These are phyloP conservation scores for Ligdia adustata DNA, from an alignment of 2,888 invertebrate species.

Conservation along the genomic window DNA sequence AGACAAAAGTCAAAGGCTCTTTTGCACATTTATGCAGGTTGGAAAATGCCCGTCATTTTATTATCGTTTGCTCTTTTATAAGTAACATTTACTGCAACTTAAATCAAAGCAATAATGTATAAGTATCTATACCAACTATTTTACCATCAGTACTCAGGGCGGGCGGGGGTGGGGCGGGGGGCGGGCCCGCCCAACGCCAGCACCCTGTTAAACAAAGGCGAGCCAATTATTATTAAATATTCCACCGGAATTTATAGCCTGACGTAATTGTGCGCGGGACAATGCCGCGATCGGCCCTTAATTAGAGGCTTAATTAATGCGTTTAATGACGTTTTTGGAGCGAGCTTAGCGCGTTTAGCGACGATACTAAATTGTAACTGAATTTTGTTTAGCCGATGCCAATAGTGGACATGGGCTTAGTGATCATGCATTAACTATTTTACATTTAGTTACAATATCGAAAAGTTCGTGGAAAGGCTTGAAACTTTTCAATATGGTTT, in stretches of 20 bases:
- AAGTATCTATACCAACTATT: not conserved
- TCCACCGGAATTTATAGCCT: constrained; percentile 57
- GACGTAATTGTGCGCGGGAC: constrained; percentile 57
- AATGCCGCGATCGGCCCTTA: constrained; percentile 65
- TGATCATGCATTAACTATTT: no score
- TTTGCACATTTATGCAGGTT: no score
- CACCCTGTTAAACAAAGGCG: constrained; percentile 76
- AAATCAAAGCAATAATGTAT: no score
- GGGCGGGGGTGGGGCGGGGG: constrained; percentile 36
- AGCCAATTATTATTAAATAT: constrained; percentile 76
- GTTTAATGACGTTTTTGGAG: constrained; percentile 32
- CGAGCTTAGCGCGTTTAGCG: constrained; percentile 16
- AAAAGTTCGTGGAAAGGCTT: no score
- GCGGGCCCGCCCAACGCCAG: constrained; percentile 42
- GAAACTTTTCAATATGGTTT: no score
- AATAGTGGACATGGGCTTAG: not conserved
- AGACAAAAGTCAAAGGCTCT: no score
- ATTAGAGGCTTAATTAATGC: constrained; percentile 63
- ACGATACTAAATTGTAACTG: not conserved
- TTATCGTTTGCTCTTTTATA: no score
- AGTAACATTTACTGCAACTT: no score
- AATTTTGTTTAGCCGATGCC: no score
- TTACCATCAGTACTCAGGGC: constrained; percentile 49
- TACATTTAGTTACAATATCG: no score
- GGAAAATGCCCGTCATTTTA: no score